Evolutionary conservation across 2,113 vertebrate species (phyloP).

Genomic region (Gila orcuttii): DNA sequence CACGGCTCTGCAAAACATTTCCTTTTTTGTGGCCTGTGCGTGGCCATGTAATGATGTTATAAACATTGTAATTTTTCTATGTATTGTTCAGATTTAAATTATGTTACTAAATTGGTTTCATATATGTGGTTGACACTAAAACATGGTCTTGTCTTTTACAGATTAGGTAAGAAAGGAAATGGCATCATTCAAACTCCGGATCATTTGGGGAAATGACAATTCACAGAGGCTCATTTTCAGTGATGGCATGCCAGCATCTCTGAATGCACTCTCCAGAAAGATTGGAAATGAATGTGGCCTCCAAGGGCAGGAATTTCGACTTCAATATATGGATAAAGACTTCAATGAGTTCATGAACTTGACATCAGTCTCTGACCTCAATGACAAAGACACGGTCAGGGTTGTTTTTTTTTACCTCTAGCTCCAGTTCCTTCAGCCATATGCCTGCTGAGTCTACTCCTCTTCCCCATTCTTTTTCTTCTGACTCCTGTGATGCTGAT

Average conservation of each 20-base stretch:
- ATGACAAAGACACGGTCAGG: neutral
- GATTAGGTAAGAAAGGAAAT: neutral
- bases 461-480: neutral
- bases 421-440: neutral
- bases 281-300: neutral
- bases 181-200: neutral
- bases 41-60: too few relatives aligned
- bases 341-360: conserved; percentile 21
- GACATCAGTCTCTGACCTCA: neutral
- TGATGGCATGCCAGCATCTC: neutral
- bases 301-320: neutral
- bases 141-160: conserved; percentile 21
- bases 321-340: conserved; percentile 17
- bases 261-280: neutral
- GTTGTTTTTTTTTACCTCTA: neutral
- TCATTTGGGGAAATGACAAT: neutral
- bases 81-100: too few relatives aligned
- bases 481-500: neutral
- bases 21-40: too few relatives aligned
- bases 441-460: neutral
- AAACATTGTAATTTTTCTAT: too few relatives aligned
- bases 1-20: too few relatives aligned
- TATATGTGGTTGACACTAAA: neutral
- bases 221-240: conserved; percentile 1
- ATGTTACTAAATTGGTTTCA: neutral